Conservation (phyloP, 2,888 invertebrate species). For the Parnassius glacialis region DNA sequence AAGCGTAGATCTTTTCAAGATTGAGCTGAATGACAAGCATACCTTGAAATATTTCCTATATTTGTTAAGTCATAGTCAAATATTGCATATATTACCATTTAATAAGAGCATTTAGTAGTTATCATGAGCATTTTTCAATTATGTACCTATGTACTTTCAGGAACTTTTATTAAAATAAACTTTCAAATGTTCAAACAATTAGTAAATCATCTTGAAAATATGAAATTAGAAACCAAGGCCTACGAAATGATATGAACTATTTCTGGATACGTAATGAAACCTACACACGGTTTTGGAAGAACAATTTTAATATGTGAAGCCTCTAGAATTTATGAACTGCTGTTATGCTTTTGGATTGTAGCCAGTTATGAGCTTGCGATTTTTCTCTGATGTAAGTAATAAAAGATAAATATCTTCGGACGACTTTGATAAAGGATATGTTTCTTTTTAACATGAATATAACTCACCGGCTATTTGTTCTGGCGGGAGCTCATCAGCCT, state of each 20-base stretch:
- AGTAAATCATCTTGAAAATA: too few species aligned
- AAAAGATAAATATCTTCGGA: constrained; percentile 33
- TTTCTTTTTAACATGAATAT: constrained; percentile 30
- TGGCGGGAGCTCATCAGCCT: constrained; percentile 94
- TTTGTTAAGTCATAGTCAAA: too few species aligned
- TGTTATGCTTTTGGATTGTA: constrained; percentile 54
- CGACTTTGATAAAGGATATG: constrained; percentile 18
- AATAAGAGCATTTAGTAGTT: too few species aligned
- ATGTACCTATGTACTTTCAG: too few species aligned
- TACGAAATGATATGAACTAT: not conserved
- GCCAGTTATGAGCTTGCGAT: constrained; percentile 58
- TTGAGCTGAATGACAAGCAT: too few species aligned
- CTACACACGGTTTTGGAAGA: constrained; percentile 50
- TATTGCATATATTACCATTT: too few species aligned
- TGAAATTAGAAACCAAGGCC: not conserved
- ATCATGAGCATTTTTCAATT: too few species aligned
- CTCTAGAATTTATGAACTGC: constrained; percentile 57
- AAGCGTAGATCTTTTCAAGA: too few species aligned
- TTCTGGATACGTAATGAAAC: constrained; percentile 50
- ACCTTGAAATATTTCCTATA: too few species aligned
- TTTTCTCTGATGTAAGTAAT: constrained; percentile 35
- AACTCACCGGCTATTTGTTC: constrained; percentile 93
- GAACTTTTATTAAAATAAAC: too few species aligned
- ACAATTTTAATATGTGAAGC: constrained; percentile 50
- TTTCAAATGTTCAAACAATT: too few species aligned